These are phyloP conservation scores for Mustela erminea DNA, from an alignment of 2,797 vertebrate species.

Conservation along the genomic window DNA sequence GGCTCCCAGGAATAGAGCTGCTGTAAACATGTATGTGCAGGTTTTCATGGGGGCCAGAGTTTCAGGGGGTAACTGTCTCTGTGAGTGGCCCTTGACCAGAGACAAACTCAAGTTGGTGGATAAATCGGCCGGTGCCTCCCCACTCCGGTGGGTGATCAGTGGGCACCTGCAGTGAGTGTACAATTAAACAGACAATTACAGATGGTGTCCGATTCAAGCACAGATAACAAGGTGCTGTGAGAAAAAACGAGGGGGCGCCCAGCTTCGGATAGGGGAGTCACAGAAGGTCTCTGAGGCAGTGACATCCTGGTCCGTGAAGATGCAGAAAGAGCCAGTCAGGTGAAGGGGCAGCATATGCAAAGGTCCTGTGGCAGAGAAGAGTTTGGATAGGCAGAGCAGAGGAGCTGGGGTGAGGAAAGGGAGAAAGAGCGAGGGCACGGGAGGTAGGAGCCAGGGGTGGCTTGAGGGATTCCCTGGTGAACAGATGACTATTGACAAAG, in stretches of 20 bases:
- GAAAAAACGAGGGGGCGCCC: background rate
- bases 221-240: background rate
- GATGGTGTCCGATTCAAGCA: background rate
- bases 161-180: background rate
- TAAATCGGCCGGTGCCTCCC: background rate
- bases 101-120: background rate
- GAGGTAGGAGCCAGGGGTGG: background rate
- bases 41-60: background rate
- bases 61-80: background rate
- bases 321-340: too few relatives aligned
- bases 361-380: constrained; percentile 5
- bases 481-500: background rate
- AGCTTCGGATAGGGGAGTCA: too few relatives aligned
- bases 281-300: background rate
- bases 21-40: rapidly evolving
- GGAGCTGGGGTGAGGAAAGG: background rate
- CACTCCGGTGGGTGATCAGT: background rate
- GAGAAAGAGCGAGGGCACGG: background rate
- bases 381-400: too few relatives aligned
- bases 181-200: background rate
- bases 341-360: background rate
- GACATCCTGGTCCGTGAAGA: background rate
- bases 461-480: rapidly evolving
- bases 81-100: too few relatives aligned
- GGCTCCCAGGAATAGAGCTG: rapidly evolving